phyloP scores from a whole-genome alignment of 1,140 invertebrate genomes.

The Drosophila quadrilineata region DNA sequence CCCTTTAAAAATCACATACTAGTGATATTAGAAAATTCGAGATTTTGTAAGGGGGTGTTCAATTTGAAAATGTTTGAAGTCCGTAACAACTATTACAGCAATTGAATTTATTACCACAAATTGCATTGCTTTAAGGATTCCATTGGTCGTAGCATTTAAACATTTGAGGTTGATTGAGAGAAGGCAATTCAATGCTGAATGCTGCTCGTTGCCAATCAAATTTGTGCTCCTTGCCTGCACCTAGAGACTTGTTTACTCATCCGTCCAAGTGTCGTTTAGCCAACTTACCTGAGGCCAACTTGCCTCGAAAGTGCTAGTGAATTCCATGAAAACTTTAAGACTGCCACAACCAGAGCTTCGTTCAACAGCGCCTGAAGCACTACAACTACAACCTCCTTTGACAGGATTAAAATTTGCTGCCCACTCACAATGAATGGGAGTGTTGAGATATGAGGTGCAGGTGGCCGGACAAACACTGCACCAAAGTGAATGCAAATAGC shows the following conservation, averaged over 20 bases:
- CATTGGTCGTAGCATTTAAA: slow-evolving; percentile 6
- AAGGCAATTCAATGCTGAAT: neutral
- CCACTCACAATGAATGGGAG: neutral
- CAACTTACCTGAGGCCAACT: slow-evolving; percentile 23
- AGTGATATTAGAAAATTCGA: no score
- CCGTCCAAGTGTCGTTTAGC: slow-evolving; percentile 57
- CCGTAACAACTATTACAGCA: neutral
- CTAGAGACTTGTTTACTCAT: slow-evolving; percentile 44
- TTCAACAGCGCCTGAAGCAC: slow-evolving; percentile 55
- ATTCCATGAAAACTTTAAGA: slow-evolving; percentile 72
- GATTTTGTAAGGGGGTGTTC: no score
- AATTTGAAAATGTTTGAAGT: neutral
- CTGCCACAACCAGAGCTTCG: no score
- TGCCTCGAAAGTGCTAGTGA: slow-evolving; percentile 22
- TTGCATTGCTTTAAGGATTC: slow-evolving; percentile 8
- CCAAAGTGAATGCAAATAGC: slow-evolving; percentile 70
- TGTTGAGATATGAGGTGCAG: neutral
- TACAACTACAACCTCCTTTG: slow-evolving; percentile 57
- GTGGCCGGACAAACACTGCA: slow-evolving; percentile 51
- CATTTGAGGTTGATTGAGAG: neutral
- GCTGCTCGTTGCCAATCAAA: slow-evolving; percentile 52
- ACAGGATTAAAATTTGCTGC: slow-evolving; percentile 46
- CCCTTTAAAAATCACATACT: no score
- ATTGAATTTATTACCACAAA: slow-evolving; percentile 22
- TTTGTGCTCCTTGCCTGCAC: slow-evolving; percentile 22